Percentiles rank a stretch among this genome's conserved stretches.
These are phyloP conservation scores for Ophraella communa DNA, from an alignment of 2,888 invertebrate genomes.

Conservation along the genomic window DNA sequence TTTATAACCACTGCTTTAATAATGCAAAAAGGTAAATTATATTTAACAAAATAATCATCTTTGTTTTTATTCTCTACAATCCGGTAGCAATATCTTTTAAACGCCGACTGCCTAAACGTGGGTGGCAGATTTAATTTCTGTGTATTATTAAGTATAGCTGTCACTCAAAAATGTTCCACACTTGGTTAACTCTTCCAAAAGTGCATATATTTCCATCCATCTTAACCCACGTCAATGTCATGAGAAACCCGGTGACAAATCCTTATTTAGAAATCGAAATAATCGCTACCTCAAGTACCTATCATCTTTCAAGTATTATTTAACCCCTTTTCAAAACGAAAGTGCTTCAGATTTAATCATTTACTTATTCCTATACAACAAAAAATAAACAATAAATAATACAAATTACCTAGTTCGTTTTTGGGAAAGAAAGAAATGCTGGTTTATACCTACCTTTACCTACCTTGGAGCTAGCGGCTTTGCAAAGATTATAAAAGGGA, in stretches of 20 bases:
- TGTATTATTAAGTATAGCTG: not conserved
- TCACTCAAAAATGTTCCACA: not conserved
- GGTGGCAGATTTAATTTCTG: not conserved
- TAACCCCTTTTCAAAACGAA: not conserved
- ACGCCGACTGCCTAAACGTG: not conserved
- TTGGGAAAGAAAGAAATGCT: not conserved
- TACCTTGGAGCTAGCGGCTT: constrained; percentile 2
- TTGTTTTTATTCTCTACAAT: no score
- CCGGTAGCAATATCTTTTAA: not conserved
- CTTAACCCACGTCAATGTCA: not conserved
- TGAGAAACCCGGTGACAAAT: constrained; percentile 2
- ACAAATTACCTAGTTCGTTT: not conserved
- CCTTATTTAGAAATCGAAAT: constrained; percentile 6
- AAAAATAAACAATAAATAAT: not conserved
- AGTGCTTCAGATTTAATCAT: not conserved
- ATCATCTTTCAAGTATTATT: not conserved
- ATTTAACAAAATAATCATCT: no score
- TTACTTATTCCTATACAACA: no score
- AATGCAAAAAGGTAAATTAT: no score
- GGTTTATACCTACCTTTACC: not conserved
- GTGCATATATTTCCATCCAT: not conserved
- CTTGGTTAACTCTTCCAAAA: not conserved
- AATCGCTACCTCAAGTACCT: constrained; percentile 6
- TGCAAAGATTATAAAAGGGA: constrained; percentile 20
- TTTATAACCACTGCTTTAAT: no score